Evolutionary conservation across 2,888 invertebrate genomes (phyloP).

Genomic region (Notocelia uddmanniana): DNA sequence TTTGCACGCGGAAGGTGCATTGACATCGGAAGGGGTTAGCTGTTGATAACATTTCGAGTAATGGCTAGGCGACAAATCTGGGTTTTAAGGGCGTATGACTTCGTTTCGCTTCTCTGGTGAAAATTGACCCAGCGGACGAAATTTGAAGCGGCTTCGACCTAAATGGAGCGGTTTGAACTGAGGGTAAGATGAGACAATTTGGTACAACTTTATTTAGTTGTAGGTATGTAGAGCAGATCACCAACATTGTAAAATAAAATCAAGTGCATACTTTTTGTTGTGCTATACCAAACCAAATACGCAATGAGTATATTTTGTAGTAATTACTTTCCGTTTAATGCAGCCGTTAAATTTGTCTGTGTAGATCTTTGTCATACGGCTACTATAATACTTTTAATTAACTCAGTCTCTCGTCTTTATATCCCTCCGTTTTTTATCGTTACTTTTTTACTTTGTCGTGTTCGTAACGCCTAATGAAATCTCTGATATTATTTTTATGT

Average conservation of each 20-base stretch:
- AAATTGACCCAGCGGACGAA: slow-evolving; percentile 22
- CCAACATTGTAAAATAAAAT: too few relatives aligned
- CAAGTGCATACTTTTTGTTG: too few relatives aligned
- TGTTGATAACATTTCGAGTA: slow-evolving; percentile 17
- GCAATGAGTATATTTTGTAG: too few relatives aligned
- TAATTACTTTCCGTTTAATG: background rate
- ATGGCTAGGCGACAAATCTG: slow-evolving; percentile 13
- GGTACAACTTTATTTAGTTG: background rate
- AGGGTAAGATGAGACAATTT: background rate
- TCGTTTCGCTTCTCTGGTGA: slow-evolving; percentile 12
- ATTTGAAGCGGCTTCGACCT: slow-evolving; percentile 23
- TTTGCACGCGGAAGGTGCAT: slow-evolving; percentile 32
- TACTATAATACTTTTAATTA: slow-evolving; percentile 17
- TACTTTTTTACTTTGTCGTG: slow-evolving; percentile 6
- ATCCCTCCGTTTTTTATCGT: slow-evolving; percentile 11
- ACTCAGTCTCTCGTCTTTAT: background rate
- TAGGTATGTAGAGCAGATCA: background rate
- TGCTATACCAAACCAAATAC: too few relatives aligned
- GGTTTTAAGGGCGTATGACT: slow-evolving; percentile 8
- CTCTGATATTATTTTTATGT: slow-evolving; percentile 26
- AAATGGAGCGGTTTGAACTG: slow-evolving; percentile 32
- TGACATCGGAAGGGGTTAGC: slow-evolving; percentile 28
- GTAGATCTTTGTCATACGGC: background rate
- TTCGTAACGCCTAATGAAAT: slow-evolving; percentile 25
- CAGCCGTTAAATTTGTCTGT: background rate